These are phyloP conservation scores for Hypanus sabinus DNA, from an alignment of 2,113 vertebrate genomes.

Conservation along the genomic window DNA sequence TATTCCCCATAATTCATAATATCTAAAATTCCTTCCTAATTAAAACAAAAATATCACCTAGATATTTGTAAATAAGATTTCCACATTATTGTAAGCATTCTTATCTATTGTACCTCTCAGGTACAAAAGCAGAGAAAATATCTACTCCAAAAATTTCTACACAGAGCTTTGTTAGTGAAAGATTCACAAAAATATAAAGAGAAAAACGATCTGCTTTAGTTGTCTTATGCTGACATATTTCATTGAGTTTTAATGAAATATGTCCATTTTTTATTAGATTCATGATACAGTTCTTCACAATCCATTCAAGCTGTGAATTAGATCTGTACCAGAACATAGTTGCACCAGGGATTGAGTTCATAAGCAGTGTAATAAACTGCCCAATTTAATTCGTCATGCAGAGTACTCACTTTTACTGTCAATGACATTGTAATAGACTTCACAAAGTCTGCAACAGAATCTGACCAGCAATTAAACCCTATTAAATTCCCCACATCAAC, in stretches of 20 bases:
- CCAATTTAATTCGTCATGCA: not conserved
- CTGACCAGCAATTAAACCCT: slow-evolving; percentile 24
- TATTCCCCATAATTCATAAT: not conserved
- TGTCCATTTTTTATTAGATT: slow-evolving; percentile 28
- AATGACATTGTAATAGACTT: not conserved
- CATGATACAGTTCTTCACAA: not conserved
- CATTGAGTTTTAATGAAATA: slow-evolving; percentile 10
- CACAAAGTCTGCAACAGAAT: not conserved
- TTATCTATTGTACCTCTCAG: not conserved
- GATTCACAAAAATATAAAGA: not conserved
- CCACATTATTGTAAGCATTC: not conserved
- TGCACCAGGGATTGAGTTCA: not conserved
- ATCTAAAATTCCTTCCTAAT: not conserved
- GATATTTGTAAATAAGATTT: not conserved
- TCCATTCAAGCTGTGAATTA: slow-evolving; percentile 10
- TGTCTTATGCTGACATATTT: not conserved
- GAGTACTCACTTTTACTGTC: not conserved
- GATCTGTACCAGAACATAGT: not conserved
- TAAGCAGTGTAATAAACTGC: not conserved
- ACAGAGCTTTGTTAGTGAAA: not conserved
- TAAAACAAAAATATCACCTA: not conserved
- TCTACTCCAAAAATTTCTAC: too few relatives aligned
- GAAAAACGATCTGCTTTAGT: not conserved
- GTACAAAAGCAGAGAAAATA: not conserved
- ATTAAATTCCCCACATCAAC: not conserved